Evolutionary conservation across 2,797 vertebrate genomes (phyloP), one percentile per base, ranked within the genome.

Genomic region (Natrix natrix): DNA sequence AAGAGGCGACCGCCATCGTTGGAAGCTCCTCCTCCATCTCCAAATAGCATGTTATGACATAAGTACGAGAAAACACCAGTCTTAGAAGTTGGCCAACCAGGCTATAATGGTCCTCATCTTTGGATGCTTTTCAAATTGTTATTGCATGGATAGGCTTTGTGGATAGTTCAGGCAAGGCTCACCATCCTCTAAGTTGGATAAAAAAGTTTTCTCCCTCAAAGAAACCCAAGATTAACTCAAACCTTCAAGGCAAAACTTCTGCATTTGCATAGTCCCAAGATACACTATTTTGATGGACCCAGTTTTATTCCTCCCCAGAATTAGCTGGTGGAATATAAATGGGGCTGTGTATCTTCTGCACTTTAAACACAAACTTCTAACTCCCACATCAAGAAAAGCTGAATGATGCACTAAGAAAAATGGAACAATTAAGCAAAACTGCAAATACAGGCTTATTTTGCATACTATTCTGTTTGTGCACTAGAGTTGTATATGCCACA

Each of bases 91-190:
- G 57, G 43, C 87, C 57, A 89, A 61, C 63, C 92, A 86, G 56
- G 57, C 48, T 83, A 20, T 54, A 48, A 94, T 93, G 94, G 94
- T 95, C 94, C 93, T 95, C 95, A 94, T 95, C 89, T 89, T 83
- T 83, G 48, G 3, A 88, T 83, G 52, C 43, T 92, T 93, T 87
- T 93, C 22, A 87, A 66, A 96, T 95, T 95, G 95, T 89, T 92
- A 89, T 92, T 92, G 69, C 88, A 92, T 61, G 88, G 86, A 54
- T n/a, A 89, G 43, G 56, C 28, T 60, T 89, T 52, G 66, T 32
- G 32, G 63, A 17, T 37, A 55, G 63, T 48, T 92, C 24, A 5
- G 87, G 55, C 37, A 63, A 90, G 28, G 28, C 88, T 86, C 57
- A 37, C 66, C 66, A 56, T 8, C 32, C 66, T 32, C 54, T 87